Evolutionary conservation across 2,888 invertebrate species (phyloP).

Genomic region (Galerucella calmariensis): DNA sequence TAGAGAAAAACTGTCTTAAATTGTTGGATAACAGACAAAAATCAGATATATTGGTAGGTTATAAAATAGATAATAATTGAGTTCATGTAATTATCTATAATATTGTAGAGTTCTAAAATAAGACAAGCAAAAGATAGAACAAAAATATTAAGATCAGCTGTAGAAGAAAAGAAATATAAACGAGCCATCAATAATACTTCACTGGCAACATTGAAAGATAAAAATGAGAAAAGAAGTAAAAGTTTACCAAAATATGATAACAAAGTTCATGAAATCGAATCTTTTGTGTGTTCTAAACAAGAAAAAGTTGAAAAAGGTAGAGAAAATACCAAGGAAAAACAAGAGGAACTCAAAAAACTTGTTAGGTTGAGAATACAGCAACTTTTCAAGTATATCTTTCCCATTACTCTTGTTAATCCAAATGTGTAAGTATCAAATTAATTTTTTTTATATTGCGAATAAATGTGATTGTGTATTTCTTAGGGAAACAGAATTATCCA

Average conservation of each 20-base stretch:
- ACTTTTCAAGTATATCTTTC: slow-evolving; percentile 77
- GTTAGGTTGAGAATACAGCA: slow-evolving; percentile 71
- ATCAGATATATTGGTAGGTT: slow-evolving; percentile 62
- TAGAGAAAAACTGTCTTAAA: slow-evolving; percentile 69
- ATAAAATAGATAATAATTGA: not conserved
- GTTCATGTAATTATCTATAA: slow-evolving; percentile 6
- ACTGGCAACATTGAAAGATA: slow-evolving; percentile 59
- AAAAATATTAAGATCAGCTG: slow-evolving; percentile 68
- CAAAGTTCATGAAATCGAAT: slow-evolving; percentile 71
- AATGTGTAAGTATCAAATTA: slow-evolving; percentile 62
- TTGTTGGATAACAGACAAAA: slow-evolving; percentile 65
- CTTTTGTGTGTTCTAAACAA: slow-evolving; percentile 68
- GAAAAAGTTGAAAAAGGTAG: slow-evolving; percentile 67
- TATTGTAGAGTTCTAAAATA: slow-evolving; percentile 69
- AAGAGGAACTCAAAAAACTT: slow-evolving; percentile 70
- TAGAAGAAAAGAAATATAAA: slow-evolving; percentile 69
- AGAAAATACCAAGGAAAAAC: slow-evolving; percentile 66
- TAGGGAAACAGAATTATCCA: slow-evolving; percentile 45
- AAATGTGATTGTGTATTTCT: slow-evolving; percentile 23
- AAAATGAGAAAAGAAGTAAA: slow-evolving; percentile 64
- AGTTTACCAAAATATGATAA: slow-evolving; percentile 73
- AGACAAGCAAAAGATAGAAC: slow-evolving; percentile 71
- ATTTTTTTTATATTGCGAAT: not conserved
- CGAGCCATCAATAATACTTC: slow-evolving; percentile 52
- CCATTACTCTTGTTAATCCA: slow-evolving; percentile 70